Evolutionary conservation across 2,888 invertebrate species (phyloP).

Genomic region (Troglohyphantes excavatus): DNA sequence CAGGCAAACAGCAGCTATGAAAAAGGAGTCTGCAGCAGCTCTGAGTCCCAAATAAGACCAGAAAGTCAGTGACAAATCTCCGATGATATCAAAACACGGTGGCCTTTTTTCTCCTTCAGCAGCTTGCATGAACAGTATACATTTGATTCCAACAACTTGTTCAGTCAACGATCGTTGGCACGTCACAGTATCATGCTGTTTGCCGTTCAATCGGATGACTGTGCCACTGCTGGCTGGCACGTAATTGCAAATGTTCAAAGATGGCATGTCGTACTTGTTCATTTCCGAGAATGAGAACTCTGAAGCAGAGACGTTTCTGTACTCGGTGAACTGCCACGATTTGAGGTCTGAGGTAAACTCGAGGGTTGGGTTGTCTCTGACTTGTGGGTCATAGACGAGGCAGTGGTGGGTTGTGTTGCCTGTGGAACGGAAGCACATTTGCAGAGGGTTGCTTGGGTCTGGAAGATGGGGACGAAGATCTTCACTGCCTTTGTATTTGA

Average conservation of each 20-base stretch:
- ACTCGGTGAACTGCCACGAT: slow-evolving; percentile 79
- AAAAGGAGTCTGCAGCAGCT: slow-evolving; percentile 89
- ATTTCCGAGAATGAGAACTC: slow-evolving; percentile 59
- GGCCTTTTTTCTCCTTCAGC: slow-evolving; percentile 16
- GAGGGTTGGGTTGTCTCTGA: slow-evolving; percentile 54
- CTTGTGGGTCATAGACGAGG: slow-evolving; percentile 71
- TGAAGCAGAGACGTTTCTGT: slow-evolving; percentile 56
- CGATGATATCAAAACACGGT: slow-evolving; percentile 81
- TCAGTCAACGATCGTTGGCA: slow-evolving; percentile 71
- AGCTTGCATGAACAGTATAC: slow-evolving; percentile 62
- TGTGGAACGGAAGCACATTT: slow-evolving; percentile 77
- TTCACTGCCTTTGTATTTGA: slow-evolving; percentile 67
- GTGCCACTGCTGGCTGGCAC: slow-evolving; percentile 75
- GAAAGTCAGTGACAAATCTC: slow-evolving; percentile 87
- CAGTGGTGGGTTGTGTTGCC: slow-evolving; percentile 66
- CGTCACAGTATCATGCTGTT: slow-evolving; percentile 69
- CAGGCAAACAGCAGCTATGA: slow-evolving; percentile 85
- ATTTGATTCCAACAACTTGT: slow-evolving; percentile 47
- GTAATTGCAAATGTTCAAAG: slow-evolving; percentile 73
- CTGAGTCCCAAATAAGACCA: slow-evolving; percentile 87
- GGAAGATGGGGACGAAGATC: slow-evolving; percentile 15
- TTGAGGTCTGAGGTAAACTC: slow-evolving; percentile 79
- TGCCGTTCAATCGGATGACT: slow-evolving; percentile 69
- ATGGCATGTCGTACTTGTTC: not conserved
- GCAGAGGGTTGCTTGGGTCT: slow-evolving; percentile 74